Conservation (phyloP, 2,888 invertebrate genomes). For the Ectemnius continuus region DNA sequence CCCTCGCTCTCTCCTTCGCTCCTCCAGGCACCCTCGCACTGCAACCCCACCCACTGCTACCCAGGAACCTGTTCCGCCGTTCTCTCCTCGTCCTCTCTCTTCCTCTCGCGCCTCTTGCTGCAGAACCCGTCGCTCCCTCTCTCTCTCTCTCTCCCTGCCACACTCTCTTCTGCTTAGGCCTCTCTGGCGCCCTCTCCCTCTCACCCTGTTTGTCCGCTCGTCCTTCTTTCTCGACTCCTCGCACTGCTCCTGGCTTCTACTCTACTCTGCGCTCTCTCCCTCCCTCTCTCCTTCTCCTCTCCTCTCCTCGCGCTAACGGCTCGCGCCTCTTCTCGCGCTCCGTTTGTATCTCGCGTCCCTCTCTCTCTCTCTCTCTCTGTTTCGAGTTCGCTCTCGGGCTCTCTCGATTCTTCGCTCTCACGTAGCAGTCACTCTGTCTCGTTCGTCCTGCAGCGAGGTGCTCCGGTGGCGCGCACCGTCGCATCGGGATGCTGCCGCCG, state of each 20-base stretch:
- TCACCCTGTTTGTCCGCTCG: conserved; percentile 49
- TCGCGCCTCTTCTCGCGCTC: conserved; percentile 66
- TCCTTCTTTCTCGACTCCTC: conserved; percentile 52
- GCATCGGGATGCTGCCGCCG: conserved; percentile 49
- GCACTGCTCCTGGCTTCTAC: conserved; percentile 60
- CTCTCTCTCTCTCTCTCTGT: conserved; percentile 52
- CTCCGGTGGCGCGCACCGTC: conserved; percentile 22
- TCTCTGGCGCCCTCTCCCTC: conserved; percentile 34
- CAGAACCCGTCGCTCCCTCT: too few relatives aligned
- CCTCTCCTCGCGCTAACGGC: conserved; percentile 56
- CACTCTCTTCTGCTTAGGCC: too few relatives aligned
- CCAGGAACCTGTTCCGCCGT: conserved; percentile 1
- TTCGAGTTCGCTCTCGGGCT: conserved; percentile 49
- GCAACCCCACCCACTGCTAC: too few relatives aligned
- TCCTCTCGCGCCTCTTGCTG: too few relatives aligned
- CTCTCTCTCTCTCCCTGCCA: too few relatives aligned
- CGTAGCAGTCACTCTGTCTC: conserved; percentile 14
- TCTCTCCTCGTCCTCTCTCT: background rate
- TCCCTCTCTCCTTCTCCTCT: conserved; percentile 58
- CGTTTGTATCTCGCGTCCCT: conserved; percentile 73
- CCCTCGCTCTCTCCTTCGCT: background rate
- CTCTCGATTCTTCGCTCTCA: background rate
- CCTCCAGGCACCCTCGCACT: too few relatives aligned
- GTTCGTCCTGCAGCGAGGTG: conserved; percentile 17
- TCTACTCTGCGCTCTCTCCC: conserved; percentile 49